phyloP scores from a whole-genome alignment of 2,888 invertebrate genomes.

The Orthosia gothica region DNA sequence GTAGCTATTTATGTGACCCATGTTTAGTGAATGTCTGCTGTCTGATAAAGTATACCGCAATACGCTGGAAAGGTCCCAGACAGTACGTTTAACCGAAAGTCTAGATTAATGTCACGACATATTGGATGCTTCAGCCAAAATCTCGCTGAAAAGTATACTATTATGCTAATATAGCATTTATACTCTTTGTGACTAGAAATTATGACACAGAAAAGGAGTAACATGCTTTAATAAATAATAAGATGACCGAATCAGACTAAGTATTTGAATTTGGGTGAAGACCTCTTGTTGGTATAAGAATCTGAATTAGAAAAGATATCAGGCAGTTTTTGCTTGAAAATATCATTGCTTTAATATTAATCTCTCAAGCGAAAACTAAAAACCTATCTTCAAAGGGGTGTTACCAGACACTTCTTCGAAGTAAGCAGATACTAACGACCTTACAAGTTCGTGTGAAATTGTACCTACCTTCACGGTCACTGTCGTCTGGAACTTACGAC shows the following conservation, averaged over 20 bases:
- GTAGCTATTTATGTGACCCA: slow-evolving; percentile 50
- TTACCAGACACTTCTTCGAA: too few species aligned
- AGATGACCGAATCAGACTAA: neutral
- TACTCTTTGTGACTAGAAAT: slow-evolving; percentile 27
- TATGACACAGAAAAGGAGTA: slow-evolving; percentile 4
- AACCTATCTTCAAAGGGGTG: too few species aligned
- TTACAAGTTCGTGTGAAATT: too few species aligned
- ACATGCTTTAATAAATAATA: slow-evolving; percentile 29
- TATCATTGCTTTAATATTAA: too few species aligned
- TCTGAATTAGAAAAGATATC: too few species aligned
- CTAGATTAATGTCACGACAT: slow-evolving; percentile 62
- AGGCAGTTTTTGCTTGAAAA: too few species aligned
- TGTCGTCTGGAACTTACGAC: slow-evolving; percentile 64
- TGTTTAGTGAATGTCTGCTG: slow-evolving; percentile 19
- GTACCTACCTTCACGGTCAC: slow-evolving; percentile 64
- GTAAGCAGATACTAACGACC: too few species aligned
- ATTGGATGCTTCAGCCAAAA: slow-evolving; percentile 61
- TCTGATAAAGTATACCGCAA: slow-evolving; percentile 59
- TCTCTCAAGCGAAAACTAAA: too few species aligned
- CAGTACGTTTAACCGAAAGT: slow-evolving; percentile 55
- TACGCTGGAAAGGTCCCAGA: slow-evolving; percentile 60
- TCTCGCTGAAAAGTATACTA: slow-evolving; percentile 57
- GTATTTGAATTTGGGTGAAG: neutral
- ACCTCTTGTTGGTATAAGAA: too few species aligned
- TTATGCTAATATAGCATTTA: slow-evolving; percentile 56